Percentiles rank a stretch among this genome's conserved stretches.
phyloP scores from a whole-genome alignment of 53 echinoderm and acorn worm genomes.

The Holothuria scabra region DNA sequence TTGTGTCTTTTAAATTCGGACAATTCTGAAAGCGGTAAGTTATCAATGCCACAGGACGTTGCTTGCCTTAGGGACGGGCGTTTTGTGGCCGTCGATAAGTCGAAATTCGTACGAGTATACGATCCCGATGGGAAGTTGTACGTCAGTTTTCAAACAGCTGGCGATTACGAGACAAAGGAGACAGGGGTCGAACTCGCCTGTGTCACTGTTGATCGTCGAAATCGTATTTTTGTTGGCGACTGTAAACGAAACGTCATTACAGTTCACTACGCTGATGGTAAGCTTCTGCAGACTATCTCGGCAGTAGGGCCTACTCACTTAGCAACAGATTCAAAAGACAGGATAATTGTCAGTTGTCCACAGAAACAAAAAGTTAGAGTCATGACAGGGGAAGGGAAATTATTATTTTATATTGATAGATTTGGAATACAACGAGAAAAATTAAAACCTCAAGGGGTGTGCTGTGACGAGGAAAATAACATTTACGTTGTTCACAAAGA shows the following conservation, averaged over 20 bases:
- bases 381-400: slow-evolving; percentile 78
- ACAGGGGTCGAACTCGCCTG: slow-evolving; percentile 78
- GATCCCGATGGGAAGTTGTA: slow-evolving; percentile 71
- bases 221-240: slow-evolving; percentile 79
- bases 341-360: slow-evolving; percentile 80
- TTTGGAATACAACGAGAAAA: slow-evolving; percentile 78
- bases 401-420: slow-evolving; percentile 71
- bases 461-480: slow-evolving; percentile 79
- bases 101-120: slow-evolving; percentile 74
- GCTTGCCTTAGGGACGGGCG: slow-evolving; percentile 87
- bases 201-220: slow-evolving; percentile 83
- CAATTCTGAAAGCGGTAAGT: slow-evolving; percentile 60
- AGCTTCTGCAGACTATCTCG: slow-evolving; percentile 65
- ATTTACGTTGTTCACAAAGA: slow-evolving; percentile 92
- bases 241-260: slow-evolving; percentile 76
- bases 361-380: slow-evolving; percentile 86
- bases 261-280: slow-evolving; percentile 71
- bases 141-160: slow-evolving; percentile 66
- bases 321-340: slow-evolving; percentile 72
- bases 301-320: slow-evolving; percentile 81
- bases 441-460: slow-evolving; percentile 79
- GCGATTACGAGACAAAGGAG: slow-evolving; percentile 37
- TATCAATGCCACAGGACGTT: slow-evolving; percentile 93
- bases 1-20: slow-evolving; percentile 74
- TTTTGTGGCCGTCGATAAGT: slow-evolving; percentile 79